Conservation (phyloP, 1,140 invertebrate genomes). For the Steinernema feltiae region DNA sequence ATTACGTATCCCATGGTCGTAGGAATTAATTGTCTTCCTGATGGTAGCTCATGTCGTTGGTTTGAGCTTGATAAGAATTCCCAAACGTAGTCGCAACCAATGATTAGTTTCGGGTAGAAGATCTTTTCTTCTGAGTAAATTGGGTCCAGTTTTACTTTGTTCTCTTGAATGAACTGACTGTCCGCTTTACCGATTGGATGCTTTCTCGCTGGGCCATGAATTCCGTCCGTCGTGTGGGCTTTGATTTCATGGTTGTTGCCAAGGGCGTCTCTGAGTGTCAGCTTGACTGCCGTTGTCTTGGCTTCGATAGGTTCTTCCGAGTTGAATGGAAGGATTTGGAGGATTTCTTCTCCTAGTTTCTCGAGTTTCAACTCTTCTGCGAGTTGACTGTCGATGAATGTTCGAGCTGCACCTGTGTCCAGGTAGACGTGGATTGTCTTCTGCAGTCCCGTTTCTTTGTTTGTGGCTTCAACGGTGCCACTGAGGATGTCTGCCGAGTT, state of each 20-base stretch:
- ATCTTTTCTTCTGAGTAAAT: neutral
- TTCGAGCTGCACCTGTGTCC: neutral
- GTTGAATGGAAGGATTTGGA: neutral
- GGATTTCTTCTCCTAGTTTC: neutral
- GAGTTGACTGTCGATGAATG: neutral
- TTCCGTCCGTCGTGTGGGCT: neutral
- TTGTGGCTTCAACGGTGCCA: neutral
- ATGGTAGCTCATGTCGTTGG: neutral
- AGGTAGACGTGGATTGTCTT: neutral
- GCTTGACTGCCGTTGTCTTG: neutral
- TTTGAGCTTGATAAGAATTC: neutral
- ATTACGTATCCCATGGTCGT: neutral
- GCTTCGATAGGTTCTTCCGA: neutral
- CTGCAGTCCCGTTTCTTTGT: neutral
- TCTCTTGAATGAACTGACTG: neutral
- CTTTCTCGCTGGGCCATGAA: neutral
- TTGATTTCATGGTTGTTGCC: neutral
- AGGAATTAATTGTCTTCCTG: neutral
- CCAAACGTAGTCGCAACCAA: constrained; percentile 1
- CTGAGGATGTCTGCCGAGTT: neutral
- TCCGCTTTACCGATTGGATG: neutral
- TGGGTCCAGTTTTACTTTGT: neutral
- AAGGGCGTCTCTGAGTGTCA: neutral
- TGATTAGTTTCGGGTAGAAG: neutral
- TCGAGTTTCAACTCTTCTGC: neutral